Evolutionary conservation across 2,797 vertebrate species (phyloP).

Genomic region (Myotis daubentonii): DNA sequence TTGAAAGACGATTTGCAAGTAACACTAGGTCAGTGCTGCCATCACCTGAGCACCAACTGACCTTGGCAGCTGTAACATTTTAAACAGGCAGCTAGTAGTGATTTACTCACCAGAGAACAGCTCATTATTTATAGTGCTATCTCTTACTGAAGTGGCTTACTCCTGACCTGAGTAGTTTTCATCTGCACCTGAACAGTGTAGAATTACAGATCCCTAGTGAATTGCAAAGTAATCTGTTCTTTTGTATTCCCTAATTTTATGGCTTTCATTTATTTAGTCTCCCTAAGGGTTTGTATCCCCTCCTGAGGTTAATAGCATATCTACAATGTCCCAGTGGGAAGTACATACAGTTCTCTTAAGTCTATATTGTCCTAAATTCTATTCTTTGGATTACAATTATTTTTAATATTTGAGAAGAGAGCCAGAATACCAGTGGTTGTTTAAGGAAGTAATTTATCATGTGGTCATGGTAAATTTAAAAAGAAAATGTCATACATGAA

Average conservation of each 20-base stretch:
- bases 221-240: constrained; percentile 75
- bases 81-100: constrained; percentile 53
- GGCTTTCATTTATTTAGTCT: constrained; percentile 65
- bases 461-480: background rate
- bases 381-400: background rate
- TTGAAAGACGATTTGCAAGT: constrained; percentile 77
- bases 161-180: constrained; percentile 75
- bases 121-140: constrained; percentile 72
- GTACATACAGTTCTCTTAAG: background rate
- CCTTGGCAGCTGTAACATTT: constrained; percentile 79
- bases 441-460: background rate
- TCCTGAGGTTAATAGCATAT: constrained; percentile 66
- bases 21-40: constrained; percentile 66
- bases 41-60: constrained; percentile 59
- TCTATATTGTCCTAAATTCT: background rate
- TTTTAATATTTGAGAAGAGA: background rate
- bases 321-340: constrained; percentile 34
- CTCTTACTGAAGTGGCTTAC: constrained; percentile 17
- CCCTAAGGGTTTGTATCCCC: constrained; percentile 57
- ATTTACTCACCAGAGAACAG: constrained; percentile 58
- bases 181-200: constrained; percentile 60
- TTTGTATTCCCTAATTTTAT: constrained; percentile 78
- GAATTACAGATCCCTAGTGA: constrained; percentile 63
- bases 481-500: background rate
- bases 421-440: background rate